Evolutionary conservation across 2,888 invertebrate species (phyloP).

Genomic region (Octonoba sinensis): DNA sequence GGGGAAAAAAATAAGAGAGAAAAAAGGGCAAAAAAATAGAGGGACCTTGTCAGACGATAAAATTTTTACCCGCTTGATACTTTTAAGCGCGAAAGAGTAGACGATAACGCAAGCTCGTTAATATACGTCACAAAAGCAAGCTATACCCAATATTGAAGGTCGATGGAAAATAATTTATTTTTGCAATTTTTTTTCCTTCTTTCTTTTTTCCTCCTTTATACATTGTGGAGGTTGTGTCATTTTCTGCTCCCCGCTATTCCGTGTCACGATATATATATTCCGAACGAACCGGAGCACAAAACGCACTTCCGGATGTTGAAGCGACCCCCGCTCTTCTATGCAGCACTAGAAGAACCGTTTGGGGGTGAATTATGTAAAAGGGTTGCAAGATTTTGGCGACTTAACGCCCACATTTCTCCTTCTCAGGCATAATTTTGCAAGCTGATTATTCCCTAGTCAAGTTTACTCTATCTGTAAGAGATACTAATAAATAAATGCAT

Average conservation of each 20-base stretch:
- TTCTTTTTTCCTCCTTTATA: conserved; percentile 28
- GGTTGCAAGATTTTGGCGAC: conserved; percentile 31
- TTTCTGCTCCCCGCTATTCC: conserved; percentile 52
- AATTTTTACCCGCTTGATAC: conserved; percentile 45
- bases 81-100: conserved; percentile 28
- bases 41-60: conserved; percentile 50
- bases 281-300: conserved; percentile 52
- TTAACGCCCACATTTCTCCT: neutral
- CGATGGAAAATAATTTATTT: conserved; percentile 63
- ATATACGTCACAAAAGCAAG: conserved; percentile 58
- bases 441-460: no score
- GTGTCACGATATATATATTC: conserved; percentile 54
- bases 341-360: conserved; percentile 19
- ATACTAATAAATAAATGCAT: no score
- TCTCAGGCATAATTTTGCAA: no score
- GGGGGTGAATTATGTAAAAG: conserved; percentile 16
- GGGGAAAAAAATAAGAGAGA: conserved; percentile 33
- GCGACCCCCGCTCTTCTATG: conserved; percentile 36
- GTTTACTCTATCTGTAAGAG: no score
- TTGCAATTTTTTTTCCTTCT: conserved; percentile 35
- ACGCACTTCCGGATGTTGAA: conserved; percentile 60
- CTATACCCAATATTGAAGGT: conserved; percentile 57
- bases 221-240: conserved; percentile 41
- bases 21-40: conserved; percentile 12
- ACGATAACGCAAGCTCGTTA: conserved; percentile 59